Conservation (phyloP, 2,888 invertebrate genomes). For the Rhingia campestris region DNA sequence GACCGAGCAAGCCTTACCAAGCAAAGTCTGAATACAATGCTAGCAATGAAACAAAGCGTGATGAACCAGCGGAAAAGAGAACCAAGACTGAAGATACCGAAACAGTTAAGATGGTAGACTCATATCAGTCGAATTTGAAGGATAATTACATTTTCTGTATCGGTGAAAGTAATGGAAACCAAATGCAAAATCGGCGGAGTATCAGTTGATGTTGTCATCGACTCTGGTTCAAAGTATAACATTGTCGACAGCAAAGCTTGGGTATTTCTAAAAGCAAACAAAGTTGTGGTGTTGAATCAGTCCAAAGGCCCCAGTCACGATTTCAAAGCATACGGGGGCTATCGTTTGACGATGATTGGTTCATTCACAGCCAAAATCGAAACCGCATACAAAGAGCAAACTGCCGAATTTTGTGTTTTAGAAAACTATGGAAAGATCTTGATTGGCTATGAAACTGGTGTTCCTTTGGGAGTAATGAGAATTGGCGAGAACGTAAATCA, state of each 20-base stretch:
- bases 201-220: neutral
- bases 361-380: neutral
- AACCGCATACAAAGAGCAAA: neutral
- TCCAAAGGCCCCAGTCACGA: neutral
- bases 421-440: neutral
- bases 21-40: too few species aligned
- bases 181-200: neutral
- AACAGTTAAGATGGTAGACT: neutral
- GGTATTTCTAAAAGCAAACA: neutral
- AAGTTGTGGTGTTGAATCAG: neutral
- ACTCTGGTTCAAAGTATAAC: neutral
- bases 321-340: neutral
- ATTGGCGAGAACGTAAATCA: neutral
- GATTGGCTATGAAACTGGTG: neutral
- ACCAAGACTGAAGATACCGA: too few species aligned
- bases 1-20: too few species aligned
- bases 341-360: neutral
- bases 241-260: neutral
- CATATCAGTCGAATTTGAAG: neutral
- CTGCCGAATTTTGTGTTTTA: neutral
- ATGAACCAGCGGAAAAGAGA: too few species aligned
- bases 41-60: too few species aligned
- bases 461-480: neutral
- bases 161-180: neutral
- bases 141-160: neutral